A percentile compares a stretch with the other conserved stretches of the same genome.
Evolutionary conservation across 2,113 vertebrate species (phyloP).

Genomic region (Oncorhynchus gorbuscha): DNA sequence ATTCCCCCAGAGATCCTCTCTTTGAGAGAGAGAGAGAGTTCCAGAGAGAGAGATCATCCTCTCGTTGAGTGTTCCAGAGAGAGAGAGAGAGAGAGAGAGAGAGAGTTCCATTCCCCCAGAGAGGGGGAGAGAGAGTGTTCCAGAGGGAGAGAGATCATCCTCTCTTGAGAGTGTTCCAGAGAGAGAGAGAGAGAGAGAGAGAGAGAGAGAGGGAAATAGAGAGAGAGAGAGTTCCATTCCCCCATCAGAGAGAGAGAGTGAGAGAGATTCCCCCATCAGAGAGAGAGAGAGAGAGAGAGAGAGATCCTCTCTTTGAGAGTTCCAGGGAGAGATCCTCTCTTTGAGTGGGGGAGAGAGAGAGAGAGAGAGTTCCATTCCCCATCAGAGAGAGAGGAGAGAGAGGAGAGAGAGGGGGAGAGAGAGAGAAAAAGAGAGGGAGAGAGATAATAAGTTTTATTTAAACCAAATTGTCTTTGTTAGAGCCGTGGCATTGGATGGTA

Average conservation of each 20-base stretch:
- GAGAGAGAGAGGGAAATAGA: not conserved
- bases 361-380: too few relatives aligned
- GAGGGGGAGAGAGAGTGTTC: not conserved
- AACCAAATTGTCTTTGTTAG: conserved; percentile 54
- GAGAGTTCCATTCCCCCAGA: too few relatives aligned
- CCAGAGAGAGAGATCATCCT: not conserved
- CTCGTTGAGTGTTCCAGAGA: too few relatives aligned
- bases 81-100: not conserved
- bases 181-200: not conserved
- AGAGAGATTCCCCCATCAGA: not conserved
- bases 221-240: too few relatives aligned
- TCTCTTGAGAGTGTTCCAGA: too few relatives aligned
- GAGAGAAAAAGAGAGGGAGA: not conserved
- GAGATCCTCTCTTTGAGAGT: too few relatives aligned
- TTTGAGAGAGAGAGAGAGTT: not conserved
- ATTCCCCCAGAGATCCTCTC: too few relatives aligned
- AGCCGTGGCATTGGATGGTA: conserved; percentile 11
- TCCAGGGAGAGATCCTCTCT: too few relatives aligned
- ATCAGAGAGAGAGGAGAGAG: too few relatives aligned
- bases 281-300: not conserved
- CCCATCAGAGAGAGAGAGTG: not conserved
- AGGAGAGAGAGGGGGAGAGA: not conserved
- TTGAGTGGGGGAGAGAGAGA: too few relatives aligned
- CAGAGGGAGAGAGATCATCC: not conserved
- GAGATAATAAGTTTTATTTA: conserved; percentile 34